Conservation (phyloP, 2,797 vertebrate species). For the Sandelia bainsii region DNA sequence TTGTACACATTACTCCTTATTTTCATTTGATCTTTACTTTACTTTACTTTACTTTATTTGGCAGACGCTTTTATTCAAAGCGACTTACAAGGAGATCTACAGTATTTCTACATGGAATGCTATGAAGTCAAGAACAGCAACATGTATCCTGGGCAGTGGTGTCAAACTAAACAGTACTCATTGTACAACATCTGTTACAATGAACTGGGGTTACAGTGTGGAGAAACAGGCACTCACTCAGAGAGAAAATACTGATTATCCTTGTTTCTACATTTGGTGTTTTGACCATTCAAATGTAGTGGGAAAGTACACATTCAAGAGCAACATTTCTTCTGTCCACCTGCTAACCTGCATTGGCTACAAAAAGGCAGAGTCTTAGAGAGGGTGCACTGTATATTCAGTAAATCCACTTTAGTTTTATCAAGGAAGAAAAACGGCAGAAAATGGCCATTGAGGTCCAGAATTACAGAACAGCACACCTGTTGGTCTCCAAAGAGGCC, state of each 20-base stretch:
- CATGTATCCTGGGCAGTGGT: slow-evolving; percentile 57
- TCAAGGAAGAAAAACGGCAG: slow-evolving; percentile 36
- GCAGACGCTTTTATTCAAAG: too few species aligned
- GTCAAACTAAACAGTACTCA: slow-evolving; percentile 34
- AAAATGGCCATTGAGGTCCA: slow-evolving; percentile 37
- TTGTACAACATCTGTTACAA: slow-evolving; percentile 3
- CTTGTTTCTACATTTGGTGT: slow-evolving; percentile 7
- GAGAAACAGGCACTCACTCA: slow-evolving; percentile 60
- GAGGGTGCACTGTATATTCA: slow-evolving; percentile 6
- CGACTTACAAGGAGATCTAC: too few species aligned
- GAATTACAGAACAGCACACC: slow-evolving; percentile 39
- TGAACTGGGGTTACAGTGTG: slow-evolving; percentile 13
- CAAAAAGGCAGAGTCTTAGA: slow-evolving; percentile 53
- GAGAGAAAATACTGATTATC: slow-evolving; percentile 38
- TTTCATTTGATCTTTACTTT: slow-evolving; percentile 40
- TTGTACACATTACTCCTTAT: slow-evolving; percentile 14
- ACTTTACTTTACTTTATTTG: too few species aligned
- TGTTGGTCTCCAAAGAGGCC: slow-evolving; percentile 33
- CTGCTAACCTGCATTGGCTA: slow-evolving; percentile 28
- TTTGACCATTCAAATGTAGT: slow-evolving; percentile 15
- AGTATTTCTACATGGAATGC: slow-evolving; percentile 76
- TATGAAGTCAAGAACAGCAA: slow-evolving; percentile 72
- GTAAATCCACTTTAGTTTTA: slow-evolving; percentile 49
- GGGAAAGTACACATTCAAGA: slow-evolving; percentile 30
- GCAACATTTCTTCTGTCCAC: slow-evolving; percentile 41